Conservation (phyloP, 2,113 vertebrate genomes). For the Antennarius striatus region DNA sequence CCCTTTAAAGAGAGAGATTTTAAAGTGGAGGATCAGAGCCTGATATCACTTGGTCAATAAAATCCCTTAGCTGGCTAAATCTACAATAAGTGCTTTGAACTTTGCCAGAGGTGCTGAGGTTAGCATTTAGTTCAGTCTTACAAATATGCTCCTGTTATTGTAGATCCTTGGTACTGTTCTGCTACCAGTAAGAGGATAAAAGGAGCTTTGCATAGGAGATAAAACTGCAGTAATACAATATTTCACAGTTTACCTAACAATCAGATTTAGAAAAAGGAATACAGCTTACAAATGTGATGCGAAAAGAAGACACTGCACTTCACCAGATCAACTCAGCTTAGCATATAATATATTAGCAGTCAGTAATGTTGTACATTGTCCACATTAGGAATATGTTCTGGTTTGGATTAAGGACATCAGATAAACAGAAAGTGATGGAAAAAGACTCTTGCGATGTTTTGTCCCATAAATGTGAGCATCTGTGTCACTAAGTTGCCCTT, state of each 20-base stretch:
- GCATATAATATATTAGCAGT: slow-evolving; percentile 31
- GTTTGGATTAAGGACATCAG: slow-evolving; percentile 40
- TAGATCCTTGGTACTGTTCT: neutral
- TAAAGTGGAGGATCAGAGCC: no score
- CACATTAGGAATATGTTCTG: slow-evolving; percentile 33
- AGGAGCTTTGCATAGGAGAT: neutral
- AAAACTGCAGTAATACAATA: no score
- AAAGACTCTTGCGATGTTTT: slow-evolving; percentile 24
- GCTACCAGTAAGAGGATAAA: neutral
- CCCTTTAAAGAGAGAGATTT: slow-evolving; percentile 5
- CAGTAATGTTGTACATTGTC: slow-evolving; percentile 41
- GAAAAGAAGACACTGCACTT: no score
- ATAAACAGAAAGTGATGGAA: slow-evolving; percentile 54
- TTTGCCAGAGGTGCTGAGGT: no score
- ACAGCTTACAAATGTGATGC: no score
- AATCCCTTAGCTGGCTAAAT: no score
- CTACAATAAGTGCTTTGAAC: no score
- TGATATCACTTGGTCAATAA: no score
- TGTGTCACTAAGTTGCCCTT: slow-evolving; percentile 37
- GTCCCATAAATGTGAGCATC: slow-evolving; percentile 4
- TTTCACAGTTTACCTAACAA: no score
- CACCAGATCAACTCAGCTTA: neutral
- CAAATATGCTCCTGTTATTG: no score
- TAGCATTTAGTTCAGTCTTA: no score
- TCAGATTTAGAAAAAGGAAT: no score